Conservation (phyloP, 2,113 vertebrate genomes). For the Clarias magur region DNA sequence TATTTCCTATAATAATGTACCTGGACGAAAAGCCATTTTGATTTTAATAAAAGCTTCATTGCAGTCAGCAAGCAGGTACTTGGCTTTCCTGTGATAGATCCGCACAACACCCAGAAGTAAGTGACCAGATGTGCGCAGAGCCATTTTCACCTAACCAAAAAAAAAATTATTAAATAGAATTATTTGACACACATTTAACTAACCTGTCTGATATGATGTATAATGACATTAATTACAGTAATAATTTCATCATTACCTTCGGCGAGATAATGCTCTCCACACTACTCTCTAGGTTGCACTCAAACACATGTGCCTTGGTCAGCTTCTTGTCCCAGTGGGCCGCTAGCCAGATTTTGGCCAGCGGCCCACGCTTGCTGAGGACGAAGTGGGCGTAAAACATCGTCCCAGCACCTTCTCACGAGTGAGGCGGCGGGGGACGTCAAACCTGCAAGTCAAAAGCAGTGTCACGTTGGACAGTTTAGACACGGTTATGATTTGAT, state of each 20-base stretch:
- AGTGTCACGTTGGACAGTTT: background rate
- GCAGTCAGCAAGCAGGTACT: slow-evolving; percentile 97
- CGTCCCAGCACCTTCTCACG: slow-evolving; percentile 72
- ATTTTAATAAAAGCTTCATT: slow-evolving; percentile 99
- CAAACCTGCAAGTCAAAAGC: slow-evolving; percentile 37
- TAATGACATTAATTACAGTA: background rate
- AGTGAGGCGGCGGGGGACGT: slow-evolving; percentile 48
- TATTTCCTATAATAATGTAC: slow-evolving; percentile 61
- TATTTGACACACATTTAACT: background rate
- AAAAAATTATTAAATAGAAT: background rate
- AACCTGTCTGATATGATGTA: background rate
- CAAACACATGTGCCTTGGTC: slow-evolving; percentile 98
- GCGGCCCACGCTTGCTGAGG: slow-evolving; percentile 97
- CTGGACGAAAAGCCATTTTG: slow-evolving; percentile 99
- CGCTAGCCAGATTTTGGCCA: slow-evolving; percentile 99
- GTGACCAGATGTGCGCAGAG: slow-evolving; percentile 94
- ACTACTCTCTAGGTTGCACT: slow-evolving; percentile 98
- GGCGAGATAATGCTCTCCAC: slow-evolving; percentile 99
- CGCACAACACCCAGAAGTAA: slow-evolving; percentile 95
- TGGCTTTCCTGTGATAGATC: slow-evolving; percentile 99
- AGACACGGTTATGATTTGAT: background rate
- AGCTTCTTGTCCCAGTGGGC: slow-evolving; percentile 99
- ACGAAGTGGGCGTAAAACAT: slow-evolving; percentile 99
- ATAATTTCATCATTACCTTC: slow-evolving; percentile 78
- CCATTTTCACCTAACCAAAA: slow-evolving; percentile 91